These are phyloP conservation scores for Balearica regulorum DNA, from an alignment of 2,797 vertebrate species.

Conservation along the genomic window DNA sequence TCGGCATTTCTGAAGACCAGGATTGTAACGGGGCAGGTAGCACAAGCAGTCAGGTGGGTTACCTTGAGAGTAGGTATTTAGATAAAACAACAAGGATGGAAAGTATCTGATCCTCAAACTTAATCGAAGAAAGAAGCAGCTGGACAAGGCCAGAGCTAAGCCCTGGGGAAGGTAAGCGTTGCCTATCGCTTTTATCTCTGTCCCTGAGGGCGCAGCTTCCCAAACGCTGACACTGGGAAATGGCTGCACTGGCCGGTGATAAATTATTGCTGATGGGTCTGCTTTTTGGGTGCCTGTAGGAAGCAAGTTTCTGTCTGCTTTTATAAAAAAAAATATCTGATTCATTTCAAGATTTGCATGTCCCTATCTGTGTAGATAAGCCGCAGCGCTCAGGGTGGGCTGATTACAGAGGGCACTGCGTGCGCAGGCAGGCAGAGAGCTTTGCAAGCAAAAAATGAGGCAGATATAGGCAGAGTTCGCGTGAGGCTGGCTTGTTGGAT, in stretches of 20 bases:
- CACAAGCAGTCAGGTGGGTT: background rate
- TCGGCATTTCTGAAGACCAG: background rate
- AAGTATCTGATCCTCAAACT: background rate
- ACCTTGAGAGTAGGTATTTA: background rate
- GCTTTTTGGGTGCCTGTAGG: background rate
- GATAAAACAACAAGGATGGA: background rate
- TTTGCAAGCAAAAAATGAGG: background rate
- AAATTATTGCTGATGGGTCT: background rate
- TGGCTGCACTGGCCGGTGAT: background rate
- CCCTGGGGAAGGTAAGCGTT: background rate
- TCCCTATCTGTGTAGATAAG: background rate
- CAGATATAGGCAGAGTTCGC: background rate
- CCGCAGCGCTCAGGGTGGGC: rapidly evolving
- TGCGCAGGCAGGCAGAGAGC: background rate
- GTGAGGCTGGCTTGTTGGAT: background rate
- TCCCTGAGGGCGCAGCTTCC: background rate
- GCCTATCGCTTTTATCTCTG: background rate
- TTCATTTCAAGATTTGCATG: background rate
- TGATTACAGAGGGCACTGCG: background rate
- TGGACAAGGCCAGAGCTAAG: background rate
- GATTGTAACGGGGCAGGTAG: background rate
- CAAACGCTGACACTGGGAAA: background rate
- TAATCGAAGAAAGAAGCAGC: background rate
- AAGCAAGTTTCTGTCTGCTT: background rate
- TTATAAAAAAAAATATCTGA: background rate